phyloP scores from a whole-genome alignment of 1,140 invertebrate species.

The Periplaneta americana region DNA sequence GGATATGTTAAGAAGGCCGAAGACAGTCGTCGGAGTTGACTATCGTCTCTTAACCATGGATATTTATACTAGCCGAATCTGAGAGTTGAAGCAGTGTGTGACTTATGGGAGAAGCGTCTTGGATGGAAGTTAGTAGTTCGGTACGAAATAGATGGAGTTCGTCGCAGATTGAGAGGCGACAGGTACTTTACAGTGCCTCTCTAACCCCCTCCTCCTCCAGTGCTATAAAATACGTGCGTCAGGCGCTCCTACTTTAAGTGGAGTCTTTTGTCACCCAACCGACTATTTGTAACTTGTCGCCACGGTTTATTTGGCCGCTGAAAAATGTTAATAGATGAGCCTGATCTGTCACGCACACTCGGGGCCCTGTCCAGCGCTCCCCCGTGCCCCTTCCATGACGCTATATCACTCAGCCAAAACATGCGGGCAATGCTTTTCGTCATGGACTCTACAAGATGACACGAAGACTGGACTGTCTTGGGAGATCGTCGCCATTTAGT shows the following conservation, averaged over 20 bases:
- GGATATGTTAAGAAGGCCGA: no score
- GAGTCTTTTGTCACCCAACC: background rate
- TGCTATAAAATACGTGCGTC: background rate
- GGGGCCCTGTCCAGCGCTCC: background rate
- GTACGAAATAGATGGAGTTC: background rate
- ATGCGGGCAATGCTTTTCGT: background rate
- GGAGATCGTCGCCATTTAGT: no score
- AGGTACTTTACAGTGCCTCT: no score
- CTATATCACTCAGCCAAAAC: background rate
- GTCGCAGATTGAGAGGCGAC: background rate
- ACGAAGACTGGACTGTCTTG: no score
- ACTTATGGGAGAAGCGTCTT: no score
- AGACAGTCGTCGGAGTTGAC: no score
- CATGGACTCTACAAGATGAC: no score
- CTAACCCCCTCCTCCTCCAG: no score
- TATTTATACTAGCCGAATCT: no score
- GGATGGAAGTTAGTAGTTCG: no score
- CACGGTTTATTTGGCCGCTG: background rate
- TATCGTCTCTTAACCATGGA: no score
- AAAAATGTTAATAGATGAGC: background rate
- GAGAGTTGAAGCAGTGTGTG: no score
- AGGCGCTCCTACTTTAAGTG: background rate
- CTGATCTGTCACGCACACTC: background rate
- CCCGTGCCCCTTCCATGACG: background rate
- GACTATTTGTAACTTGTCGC: background rate